Percentiles rank a stretch among this genome's conserved stretches.
phyloP scores from a whole-genome alignment of 2,797 vertebrate species.

The Pseudochirops cupreus region DNA sequence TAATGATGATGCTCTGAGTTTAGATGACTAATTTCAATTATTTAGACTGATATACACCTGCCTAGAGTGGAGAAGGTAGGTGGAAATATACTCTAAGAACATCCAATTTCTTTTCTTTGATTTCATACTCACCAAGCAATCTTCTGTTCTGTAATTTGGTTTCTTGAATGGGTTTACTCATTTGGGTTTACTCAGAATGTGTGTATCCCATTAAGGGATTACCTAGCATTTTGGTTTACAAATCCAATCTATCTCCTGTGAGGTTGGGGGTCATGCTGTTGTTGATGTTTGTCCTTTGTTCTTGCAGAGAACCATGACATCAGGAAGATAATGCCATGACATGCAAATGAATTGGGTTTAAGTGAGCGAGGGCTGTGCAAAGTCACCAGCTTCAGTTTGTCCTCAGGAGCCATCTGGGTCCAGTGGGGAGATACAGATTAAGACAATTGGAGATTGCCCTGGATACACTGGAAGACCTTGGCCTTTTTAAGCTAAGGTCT shows the following conservation, averaged over 20 bases:
- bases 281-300: too few relatives aligned
- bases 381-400: too few relatives aligned
- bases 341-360: too few relatives aligned
- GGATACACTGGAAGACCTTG: too few relatives aligned
- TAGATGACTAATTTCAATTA: not conserved
- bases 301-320: too few relatives aligned
- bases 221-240: not conserved
- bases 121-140: not conserved
- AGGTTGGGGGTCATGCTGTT: not conserved
- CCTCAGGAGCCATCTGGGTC: too few relatives aligned
- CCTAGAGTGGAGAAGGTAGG: not conserved
- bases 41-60: not conserved
- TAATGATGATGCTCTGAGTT: not conserved
- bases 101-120: not conserved
- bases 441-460: too few relatives aligned
- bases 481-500: too few relatives aligned
- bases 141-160: not conserved
- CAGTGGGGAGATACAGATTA: too few relatives aligned
- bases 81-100: not conserved
- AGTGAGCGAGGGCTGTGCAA: too few relatives aligned
- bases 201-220: not conserved
- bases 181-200: not conserved
- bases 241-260: not conserved
- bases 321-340: too few relatives aligned
- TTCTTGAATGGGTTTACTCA: not conserved